phyloP scores from a whole-genome alignment of 2,888 invertebrate genomes.

The Oscheius sp. region DNA sequence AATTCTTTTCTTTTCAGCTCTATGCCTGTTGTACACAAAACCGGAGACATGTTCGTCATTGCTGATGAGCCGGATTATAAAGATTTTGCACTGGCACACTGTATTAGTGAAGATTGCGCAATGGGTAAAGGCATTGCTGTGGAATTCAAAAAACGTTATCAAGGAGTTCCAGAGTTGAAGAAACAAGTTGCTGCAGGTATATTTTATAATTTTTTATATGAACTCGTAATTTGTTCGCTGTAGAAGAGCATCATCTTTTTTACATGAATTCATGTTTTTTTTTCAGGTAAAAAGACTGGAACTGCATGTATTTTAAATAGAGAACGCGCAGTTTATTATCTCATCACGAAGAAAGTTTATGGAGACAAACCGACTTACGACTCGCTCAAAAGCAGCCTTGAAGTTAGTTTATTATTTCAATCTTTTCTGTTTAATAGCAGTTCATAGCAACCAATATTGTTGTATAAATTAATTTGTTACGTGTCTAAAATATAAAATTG shows the following conservation, averaged over 20 bases:
- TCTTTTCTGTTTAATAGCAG: no score
- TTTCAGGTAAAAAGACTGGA: conserved; percentile 22
- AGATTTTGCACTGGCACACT: conserved; percentile 35
- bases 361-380: conserved; percentile 73
- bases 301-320: conserved; percentile 11
- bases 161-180: conserved; percentile 29
- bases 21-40: conserved; percentile 22
- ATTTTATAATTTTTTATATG: neutral
- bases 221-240: neutral
- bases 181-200: conserved; percentile 32
- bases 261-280: neutral
- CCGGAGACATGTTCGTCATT: conserved; percentile 25
- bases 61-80: conserved; percentile 13
- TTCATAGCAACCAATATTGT: no score
- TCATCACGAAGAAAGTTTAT: conserved; percentile 69
- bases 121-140: conserved; percentile 42
- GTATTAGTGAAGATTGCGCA: conserved; percentile 39
- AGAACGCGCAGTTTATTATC: conserved; percentile 55
- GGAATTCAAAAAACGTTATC: conserved; percentile 37
- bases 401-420: conserved; percentile 15
- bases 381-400: conserved; percentile 68
- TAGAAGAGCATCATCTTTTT: neutral
- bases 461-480: no score
- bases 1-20: no score
- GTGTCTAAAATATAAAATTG: no score